A percentile compares a stretch with the other conserved stretches of the same genome.
Evolutionary conservation across 2,797 vertebrate species (phyloP).

Genomic region (Danio choprae): DNA sequence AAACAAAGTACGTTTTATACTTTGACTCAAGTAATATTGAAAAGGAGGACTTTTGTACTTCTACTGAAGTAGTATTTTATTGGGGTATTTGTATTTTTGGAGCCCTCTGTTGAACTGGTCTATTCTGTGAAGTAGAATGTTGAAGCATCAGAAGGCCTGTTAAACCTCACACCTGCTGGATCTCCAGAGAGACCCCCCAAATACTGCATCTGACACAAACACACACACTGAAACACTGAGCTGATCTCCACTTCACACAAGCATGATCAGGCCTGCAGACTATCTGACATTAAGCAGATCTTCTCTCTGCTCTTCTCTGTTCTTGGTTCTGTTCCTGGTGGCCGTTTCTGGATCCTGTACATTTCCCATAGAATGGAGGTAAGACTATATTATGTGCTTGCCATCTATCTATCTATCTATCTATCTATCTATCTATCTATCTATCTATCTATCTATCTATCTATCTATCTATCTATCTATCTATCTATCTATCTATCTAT

Average conservation of each 20-base stretch:
- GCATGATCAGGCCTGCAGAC: slow-evolving; percentile 45
- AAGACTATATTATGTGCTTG: slow-evolving; percentile 70
- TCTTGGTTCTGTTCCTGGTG: slow-evolving; percentile 69
- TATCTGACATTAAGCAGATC: slow-evolving; percentile 52
- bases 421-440: too few species aligned
- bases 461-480: too few species aligned
- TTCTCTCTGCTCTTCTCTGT: slow-evolving; percentile 62
- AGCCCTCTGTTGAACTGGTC: not conserved
- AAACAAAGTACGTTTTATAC: too few species aligned
- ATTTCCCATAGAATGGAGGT: slow-evolving; percentile 92
- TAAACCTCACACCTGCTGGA: slow-evolving; percentile 64
- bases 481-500: too few species aligned
- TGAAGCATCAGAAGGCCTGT: not conserved
- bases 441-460: too few species aligned
- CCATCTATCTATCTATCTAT: too few species aligned
- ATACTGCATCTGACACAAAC: slow-evolving; percentile 23
- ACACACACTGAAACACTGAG: slow-evolving; percentile 28
- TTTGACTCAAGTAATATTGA: too few species aligned
- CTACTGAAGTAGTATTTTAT: too few species aligned
- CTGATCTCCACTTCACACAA: slow-evolving; percentile 37
- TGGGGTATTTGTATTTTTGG: not conserved
- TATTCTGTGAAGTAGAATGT: slow-evolving; percentile 7
- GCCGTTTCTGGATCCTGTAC: slow-evolving; percentile 71
- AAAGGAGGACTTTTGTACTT: too few species aligned
- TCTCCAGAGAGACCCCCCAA: slow-evolving; percentile 33